phyloP scores from a whole-genome alignment of 2,113 vertebrate genomes.

The Chauna torquata region DNA sequence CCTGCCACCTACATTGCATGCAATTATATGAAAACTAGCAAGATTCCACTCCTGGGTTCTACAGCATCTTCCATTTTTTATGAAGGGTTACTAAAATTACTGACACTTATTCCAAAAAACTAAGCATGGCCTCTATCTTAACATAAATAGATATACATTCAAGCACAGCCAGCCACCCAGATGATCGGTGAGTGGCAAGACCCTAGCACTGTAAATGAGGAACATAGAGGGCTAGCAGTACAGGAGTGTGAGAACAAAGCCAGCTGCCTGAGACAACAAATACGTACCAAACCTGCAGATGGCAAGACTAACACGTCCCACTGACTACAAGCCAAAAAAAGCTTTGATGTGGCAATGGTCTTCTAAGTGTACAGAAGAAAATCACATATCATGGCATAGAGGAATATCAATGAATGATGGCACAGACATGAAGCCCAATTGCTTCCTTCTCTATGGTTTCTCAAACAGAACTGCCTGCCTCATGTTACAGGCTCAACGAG shows the following conservation, averaged over 20 bases:
- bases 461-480: neutral
- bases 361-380: neutral
- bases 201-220: neutral
- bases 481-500: neutral
- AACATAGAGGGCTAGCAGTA: neutral
- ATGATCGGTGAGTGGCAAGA: neutral
- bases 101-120: conserved; percentile 24
- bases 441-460: neutral
- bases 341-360: neutral
- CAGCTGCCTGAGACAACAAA: neutral
- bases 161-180: neutral
- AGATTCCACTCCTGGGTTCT: conserved; percentile 37
- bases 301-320: neutral
- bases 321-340: neutral
- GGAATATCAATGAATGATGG: neutral
- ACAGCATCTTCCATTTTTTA: conserved; percentile 34
- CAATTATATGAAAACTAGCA: neutral
- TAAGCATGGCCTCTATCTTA: neutral
- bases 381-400: accelerated
- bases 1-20: neutral
- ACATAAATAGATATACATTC: neutral
- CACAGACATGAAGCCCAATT: neutral
- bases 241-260: neutral
- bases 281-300: neutral
- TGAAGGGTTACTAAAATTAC: conserved; percentile 49